These are phyloP conservation scores for Drosophila lacicola DNA, from an alignment of 2,888 invertebrate genomes.

Conservation along the genomic window DNA sequence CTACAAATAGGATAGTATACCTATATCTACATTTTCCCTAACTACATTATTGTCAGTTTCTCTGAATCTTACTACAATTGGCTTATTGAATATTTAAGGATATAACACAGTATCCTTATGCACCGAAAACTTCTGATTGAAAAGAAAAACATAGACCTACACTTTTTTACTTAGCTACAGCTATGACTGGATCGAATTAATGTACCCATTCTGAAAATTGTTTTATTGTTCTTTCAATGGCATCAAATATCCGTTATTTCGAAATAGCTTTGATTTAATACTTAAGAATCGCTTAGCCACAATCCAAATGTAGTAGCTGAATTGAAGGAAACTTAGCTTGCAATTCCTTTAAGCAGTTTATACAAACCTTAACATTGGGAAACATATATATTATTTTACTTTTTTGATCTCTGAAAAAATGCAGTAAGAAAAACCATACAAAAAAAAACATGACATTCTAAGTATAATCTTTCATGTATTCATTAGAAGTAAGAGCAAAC, in stretches of 20 bases:
- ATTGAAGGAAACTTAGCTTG: background rate
- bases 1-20: background rate
- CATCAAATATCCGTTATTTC: background rate
- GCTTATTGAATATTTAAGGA: background rate
- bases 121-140: background rate
- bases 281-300: background rate
- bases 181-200: background rate
- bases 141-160: background rate
- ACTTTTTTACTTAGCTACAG: background rate
- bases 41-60: slow-evolving; percentile 3
- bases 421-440: background rate
- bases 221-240: background rate
- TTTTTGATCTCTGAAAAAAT: slow-evolving; percentile 40
- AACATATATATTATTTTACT: slow-evolving; percentile 10
- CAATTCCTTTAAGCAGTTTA: too few relatives aligned
- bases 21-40: too few relatives aligned
- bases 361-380: background rate
- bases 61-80: slow-evolving; percentile 10
- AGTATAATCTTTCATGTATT: slow-evolving; percentile 24
- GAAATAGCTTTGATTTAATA: slow-evolving; percentile 4
- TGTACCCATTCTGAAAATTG: background rate
- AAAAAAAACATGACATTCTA: slow-evolving; percentile 19
- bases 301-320: slow-evolving; percentile 7
- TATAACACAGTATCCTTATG: background rate
- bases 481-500: slow-evolving; percentile 28